These are phyloP conservation scores for Neomorphus geoffroyi DNA, from an alignment of 2,797 vertebrate species.

Conservation along the genomic window DNA sequence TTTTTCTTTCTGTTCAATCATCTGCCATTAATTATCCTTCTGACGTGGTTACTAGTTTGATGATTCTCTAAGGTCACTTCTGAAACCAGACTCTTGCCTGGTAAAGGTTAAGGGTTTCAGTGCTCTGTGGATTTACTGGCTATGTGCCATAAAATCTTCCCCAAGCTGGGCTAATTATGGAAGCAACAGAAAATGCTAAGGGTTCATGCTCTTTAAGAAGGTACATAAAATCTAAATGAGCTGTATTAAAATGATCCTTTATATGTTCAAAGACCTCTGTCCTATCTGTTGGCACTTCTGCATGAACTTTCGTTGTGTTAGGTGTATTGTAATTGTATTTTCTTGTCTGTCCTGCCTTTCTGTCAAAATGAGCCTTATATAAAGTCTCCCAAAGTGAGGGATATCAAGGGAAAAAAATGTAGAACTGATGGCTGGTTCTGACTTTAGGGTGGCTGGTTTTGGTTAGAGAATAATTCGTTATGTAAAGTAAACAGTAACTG, in stretches of 20 bases:
- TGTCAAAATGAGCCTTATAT: background rate
- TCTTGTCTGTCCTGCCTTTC: background rate
- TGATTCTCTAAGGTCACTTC: slow-evolving; percentile 78
- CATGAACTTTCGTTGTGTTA: background rate
- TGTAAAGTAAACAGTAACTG: background rate
- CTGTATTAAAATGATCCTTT: background rate
- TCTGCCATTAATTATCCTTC: background rate
- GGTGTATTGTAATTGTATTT: background rate
- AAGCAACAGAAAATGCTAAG: slow-evolving; percentile 37
- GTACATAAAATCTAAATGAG: background rate
- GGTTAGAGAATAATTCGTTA: background rate
- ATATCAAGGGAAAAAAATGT: accelerated
- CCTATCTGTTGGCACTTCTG: background rate
- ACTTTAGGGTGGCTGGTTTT: background rate
- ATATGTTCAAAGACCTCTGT: background rate
- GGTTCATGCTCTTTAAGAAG: slow-evolving; percentile 55
- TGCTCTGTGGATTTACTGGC: slow-evolving; percentile 6
- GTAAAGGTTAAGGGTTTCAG: slow-evolving; percentile 81
- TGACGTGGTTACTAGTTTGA: slow-evolving; percentile 38
- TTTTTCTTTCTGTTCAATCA: background rate
- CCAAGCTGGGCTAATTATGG: slow-evolving; percentile 60
- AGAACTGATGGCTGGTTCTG: background rate
- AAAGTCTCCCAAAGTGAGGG: background rate
- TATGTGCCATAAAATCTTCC: slow-evolving; percentile 17
- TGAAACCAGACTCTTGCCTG: slow-evolving; percentile 82